Evolutionary conservation across 2,888 invertebrate genomes (phyloP), one percentile per base, ranked within the genome.

Genomic region (Phania funesta): DNA sequence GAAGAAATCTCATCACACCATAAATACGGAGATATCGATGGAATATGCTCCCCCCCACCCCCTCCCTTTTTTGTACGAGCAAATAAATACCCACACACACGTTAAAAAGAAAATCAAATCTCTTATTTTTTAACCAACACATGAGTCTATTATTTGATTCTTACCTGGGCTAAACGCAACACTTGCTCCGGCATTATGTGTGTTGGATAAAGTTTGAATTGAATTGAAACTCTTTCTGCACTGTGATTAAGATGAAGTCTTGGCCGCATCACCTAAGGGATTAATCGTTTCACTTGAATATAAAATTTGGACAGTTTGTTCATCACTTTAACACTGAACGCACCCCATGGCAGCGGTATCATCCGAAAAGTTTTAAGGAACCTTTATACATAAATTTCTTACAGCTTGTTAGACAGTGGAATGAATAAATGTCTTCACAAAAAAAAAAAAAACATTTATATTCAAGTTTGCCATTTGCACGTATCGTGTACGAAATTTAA

Each of bases 231-330:
- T 54, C 38, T 56, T 62, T 46, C 13, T 44, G 41, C 18, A 52
- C 70, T 65, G 82, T 75, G 78, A 82, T 82, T 82, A 78, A 75
- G 64, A 78, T 71, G 52, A 75, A 78, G 70, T 82, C 77, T 64
- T 82, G 65, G 78, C 50, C 65, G 56, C 74, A 71, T 70, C 78
- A 82, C 82, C 78, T 75, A 48, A 78, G 82, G 82, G 82, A 82
- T 82, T 82, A 82, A 82, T 82, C 78, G 82, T 48, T 78, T 64
- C 68, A 68, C 74, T 74, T 62, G 74, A 65, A 68, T 70, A 74
- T 26, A 60, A 82, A 75, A 75, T 65, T 82, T 82, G 82, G 82
- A 78, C 82, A 82, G 74, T 82, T 82, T 78, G 70, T 78, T 82
- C 82, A 75, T 82, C 78, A 78, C 65, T 75, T 82, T 82, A 82